These are phyloP conservation scores for Microplitis demolitor DNA, from an alignment of 1,140 invertebrate species.

Conservation along the genomic window DNA sequence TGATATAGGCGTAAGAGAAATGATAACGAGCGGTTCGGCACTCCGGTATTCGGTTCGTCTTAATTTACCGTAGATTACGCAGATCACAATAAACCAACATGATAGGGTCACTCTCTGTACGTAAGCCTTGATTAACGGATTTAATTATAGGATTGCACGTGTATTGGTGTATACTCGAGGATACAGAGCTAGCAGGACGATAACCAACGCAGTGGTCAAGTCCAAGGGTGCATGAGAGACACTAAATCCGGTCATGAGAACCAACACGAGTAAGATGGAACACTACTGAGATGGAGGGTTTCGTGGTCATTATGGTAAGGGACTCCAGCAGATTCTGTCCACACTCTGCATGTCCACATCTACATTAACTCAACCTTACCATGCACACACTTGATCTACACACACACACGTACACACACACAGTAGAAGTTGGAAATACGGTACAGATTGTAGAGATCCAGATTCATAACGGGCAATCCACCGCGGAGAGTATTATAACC, in stretches of 20 bases:
- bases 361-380: background rate
- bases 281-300: background rate
- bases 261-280: background rate
- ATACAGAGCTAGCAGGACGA: background rate
- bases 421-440: background rate
- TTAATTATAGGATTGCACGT: constrained; percentile 52
- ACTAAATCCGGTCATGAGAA: constrained; percentile 38
- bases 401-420: background rate
- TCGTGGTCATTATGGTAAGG: constrained; percentile 11
- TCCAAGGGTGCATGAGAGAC: constrained; percentile 40
- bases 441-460: background rate
- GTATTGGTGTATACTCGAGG: constrained; percentile 18
- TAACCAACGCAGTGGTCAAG: constrained; percentile 15
- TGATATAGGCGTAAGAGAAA: background rate
- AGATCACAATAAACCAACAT: constrained; percentile 60
- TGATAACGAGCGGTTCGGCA: constrained; percentile 29
- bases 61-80: constrained; percentile 58
- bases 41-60: constrained; percentile 44
- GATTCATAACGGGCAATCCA: constrained; percentile 19
- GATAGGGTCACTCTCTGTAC: constrained; percentile 54
- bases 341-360: background rate
- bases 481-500: constrained; percentile 27
- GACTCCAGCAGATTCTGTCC: background rate
- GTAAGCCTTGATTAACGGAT: constrained; percentile 57
- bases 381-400: too few relatives aligned